Evolutionary conservation across 1,140 invertebrate genomes (phyloP).

Genomic region (Drosophila simulans): DNA sequence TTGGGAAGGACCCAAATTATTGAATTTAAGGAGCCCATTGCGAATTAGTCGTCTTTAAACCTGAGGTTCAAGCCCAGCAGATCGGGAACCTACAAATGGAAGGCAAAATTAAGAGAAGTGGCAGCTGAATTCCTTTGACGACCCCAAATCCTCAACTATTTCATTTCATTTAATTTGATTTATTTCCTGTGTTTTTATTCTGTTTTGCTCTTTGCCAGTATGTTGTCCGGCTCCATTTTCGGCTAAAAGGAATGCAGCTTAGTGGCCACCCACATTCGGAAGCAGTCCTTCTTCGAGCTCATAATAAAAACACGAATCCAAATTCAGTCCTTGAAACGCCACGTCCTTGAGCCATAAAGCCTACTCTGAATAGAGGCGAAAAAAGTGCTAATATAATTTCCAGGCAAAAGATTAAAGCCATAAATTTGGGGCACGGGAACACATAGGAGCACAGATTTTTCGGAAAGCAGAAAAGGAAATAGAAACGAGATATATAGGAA

Average conservation of each 20-base stretch:
- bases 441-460: conserved; percentile 1
- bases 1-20: neutral
- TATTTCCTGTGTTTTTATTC: conserved; percentile 64
- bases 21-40: neutral
- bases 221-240: conserved; percentile 27
- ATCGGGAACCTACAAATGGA: conserved; percentile 3
- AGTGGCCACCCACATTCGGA: conserved; percentile 45
- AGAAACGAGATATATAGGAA: neutral
- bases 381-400: conserved; percentile 53
- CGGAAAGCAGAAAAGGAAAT: conserved; percentile 3
- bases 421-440: conserved; percentile 49
- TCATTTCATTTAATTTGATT: conserved; percentile 82
- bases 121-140: conserved; percentile 65
- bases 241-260: conserved; percentile 41
- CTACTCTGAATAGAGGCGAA: conserved; percentile 22
- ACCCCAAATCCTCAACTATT: conserved; percentile 73
- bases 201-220: conserved; percentile 45
- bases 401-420: conserved; percentile 78
- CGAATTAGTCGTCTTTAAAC: neutral
- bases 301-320: conserved; percentile 76
- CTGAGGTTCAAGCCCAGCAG: neutral
- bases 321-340: conserved; percentile 66
- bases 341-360: conserved; percentile 78
- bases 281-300: conserved; percentile 54
- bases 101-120: conserved; percentile 24